Evolutionary conservation across 2,888 invertebrate genomes (phyloP), one percentile per base, ranked within the genome.

Genomic region (Conops quadrifasciatus): DNA sequence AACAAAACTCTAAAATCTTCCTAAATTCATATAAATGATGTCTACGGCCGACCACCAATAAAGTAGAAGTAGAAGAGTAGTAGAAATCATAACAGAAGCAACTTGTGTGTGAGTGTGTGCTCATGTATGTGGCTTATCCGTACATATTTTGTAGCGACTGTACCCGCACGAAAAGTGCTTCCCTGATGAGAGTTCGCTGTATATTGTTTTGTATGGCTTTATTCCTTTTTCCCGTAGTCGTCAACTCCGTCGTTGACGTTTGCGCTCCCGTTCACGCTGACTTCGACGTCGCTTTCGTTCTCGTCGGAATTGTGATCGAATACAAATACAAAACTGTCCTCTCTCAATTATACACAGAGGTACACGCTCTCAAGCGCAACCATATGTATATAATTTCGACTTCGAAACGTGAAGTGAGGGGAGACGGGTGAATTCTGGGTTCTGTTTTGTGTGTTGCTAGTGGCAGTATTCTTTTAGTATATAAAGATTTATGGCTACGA

Each of bases 171-270:
- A 62, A 62, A 71, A 71, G 53, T 62, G 67, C 45, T 71, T 71
- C 71, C 71, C 71, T 71, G 53, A 60, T 60, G 66, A 62, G 64
- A 64, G 59, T 60, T 58, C 64, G n/a, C 43, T 72, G 66, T 59
- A 15, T 74, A 60, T 75, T 79, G 77, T 77, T 75, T 78, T 80
- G 76, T 80, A 78, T 74, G 77, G 79, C 80, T 79, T 68, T 79
- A 80, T 79, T 81, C 81, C 79, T 80, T 78, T 78, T 78, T 71
- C 69, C 56, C 75, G 71, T 70, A 75, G 63, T 70, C 53, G 63
- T 24, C 43, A 30, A 67, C 43, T 43, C 60, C 56, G 72, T 60
- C 56, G 36, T 36, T 36, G 4, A 9, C 36, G 36, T 36, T 36
- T 36, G 9, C 36, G 4, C 9, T 9, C 36, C 5, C 36, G 36